Evolutionary conservation across 2,113 vertebrate genomes (phyloP).

Genomic region (Callaeas wilsoni): DNA sequence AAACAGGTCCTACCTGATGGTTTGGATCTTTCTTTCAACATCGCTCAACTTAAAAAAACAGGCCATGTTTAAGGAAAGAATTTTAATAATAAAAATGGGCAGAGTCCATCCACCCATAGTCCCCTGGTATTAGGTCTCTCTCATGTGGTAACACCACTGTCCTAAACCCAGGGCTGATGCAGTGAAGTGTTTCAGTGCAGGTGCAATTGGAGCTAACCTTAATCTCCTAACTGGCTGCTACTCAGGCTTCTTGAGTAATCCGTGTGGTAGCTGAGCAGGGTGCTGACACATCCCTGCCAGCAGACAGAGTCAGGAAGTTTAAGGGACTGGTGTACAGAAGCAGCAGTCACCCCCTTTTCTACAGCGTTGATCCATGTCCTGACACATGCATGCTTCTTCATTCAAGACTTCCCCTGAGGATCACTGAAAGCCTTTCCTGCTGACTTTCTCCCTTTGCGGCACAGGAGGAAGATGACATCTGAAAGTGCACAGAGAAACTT

Average conservation of each 20-base stretch:
- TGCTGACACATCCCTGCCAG: background rate
- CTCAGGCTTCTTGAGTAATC: background rate
- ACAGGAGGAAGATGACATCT: background rate
- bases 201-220: background rate
- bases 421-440: background rate
- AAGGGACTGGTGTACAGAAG: background rate
- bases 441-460: background rate
- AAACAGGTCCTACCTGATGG: constrained; percentile 42
- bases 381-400: background rate
- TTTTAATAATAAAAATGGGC: constrained; percentile 1
- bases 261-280: background rate
- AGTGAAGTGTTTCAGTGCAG: background rate
- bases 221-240: background rate
- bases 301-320: background rate
- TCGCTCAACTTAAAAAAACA: background rate
- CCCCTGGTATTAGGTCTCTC: background rate
- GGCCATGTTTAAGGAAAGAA: background rate
- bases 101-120: background rate
- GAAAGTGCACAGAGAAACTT: background rate
- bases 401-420: background rate
- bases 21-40: constrained; percentile 31
- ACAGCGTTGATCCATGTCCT: rapidly evolving
- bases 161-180: background rate
- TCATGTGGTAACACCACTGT: background rate
- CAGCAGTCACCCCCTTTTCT: background rate